These are phyloP conservation scores for Heliconius nattereri DNA, from an alignment of 1,140 invertebrate genomes.

Conservation along the genomic window DNA sequence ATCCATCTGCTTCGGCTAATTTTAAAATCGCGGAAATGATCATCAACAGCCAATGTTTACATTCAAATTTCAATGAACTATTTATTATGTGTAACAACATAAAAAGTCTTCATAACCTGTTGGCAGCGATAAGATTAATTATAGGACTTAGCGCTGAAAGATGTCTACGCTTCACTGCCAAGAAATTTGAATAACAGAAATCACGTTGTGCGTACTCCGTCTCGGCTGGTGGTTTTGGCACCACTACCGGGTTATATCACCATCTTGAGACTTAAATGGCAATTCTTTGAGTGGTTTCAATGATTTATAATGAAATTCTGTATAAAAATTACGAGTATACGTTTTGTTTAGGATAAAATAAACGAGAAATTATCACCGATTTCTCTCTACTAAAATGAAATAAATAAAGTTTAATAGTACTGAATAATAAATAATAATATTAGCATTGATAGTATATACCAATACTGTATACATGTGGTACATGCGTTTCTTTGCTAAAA, in stretches of 20 bases:
- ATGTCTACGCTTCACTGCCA: not conserved
- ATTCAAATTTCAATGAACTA: conserved; percentile 2
- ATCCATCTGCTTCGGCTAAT: not conserved
- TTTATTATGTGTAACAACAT: conserved; percentile 1
- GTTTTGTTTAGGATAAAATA: not conserved
- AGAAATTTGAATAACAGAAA: conserved; percentile 3
- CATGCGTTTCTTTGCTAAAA: not conserved
- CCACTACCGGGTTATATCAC: not conserved
- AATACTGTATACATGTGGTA: too few species aligned
- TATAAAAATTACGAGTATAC: not conserved
- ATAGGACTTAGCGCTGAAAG: not conserved
- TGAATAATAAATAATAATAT: too few species aligned
- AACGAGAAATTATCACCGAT: too few species aligned
- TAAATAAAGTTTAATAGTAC: too few species aligned
- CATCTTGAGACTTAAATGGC: not conserved
- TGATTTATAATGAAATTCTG: not conserved
- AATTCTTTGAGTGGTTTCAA: not conserved
- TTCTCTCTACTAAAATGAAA: too few species aligned
- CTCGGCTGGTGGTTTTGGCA: not conserved
- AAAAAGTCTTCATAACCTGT: not conserved
- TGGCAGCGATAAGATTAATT: conserved; percentile 11
- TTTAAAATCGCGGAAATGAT: not conserved
- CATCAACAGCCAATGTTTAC: conserved; percentile 10
- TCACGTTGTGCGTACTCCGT: conserved; percentile 8
- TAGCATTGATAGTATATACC: too few species aligned